A percentile compares a stretch with the other conserved stretches of the same genome.
Evolutionary conservation across 23 tunicate species (phyloP).

Genomic region (Styela clava): DNA sequence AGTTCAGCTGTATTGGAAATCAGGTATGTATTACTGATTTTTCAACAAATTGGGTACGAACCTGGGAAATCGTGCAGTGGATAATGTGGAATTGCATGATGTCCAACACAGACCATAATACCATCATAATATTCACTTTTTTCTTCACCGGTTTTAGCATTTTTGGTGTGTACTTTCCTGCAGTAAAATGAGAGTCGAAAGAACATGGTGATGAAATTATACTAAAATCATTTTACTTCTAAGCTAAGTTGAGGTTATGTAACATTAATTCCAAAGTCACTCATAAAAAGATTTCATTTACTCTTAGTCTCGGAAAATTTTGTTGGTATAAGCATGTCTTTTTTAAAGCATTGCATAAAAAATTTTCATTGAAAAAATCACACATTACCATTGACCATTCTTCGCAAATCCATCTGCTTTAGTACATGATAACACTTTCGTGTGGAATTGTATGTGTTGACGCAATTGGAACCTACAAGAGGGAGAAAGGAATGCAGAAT

Average conservation of each 20-base stretch:
- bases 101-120: conserved; percentile 42
- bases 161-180: conserved; percentile 25
- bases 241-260: no score
- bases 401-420: conserved; percentile 24
- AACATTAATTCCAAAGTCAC: no score
- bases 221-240: no score
- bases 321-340: no score
- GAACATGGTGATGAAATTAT: background rate
- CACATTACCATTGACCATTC: conserved; percentile 68
- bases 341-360: no score
- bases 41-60: no score
- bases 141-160: conserved; percentile 3
- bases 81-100: conserved; percentile 38
- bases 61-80: conserved; percentile 27
- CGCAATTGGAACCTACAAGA: conserved; percentile 39
- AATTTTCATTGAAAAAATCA: no score
- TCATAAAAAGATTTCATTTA: no score
- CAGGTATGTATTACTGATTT: no score
- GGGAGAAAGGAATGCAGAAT: no score
- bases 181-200: background rate
- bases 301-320: no score
- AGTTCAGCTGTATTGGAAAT: no score
- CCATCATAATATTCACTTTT: conserved; percentile 28
- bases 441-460: conserved; percentile 46
- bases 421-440: conserved; percentile 53